These are phyloP conservation scores for Pteromalus puparum DNA, from an alignment of 1,140 invertebrate species.

Conservation along the genomic window DNA sequence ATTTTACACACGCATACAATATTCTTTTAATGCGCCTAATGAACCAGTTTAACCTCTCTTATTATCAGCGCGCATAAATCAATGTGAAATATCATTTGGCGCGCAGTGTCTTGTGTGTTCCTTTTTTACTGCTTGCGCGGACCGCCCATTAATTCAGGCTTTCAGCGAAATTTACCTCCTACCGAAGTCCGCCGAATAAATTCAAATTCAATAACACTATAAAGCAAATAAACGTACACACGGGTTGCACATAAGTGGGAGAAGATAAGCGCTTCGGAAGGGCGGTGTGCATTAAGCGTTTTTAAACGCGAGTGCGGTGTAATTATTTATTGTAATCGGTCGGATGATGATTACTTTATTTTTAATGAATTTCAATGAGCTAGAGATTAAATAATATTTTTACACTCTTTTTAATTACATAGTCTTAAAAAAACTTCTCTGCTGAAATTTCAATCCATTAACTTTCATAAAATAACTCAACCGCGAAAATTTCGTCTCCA, in stretches of 20 bases:
- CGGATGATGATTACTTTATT: too few relatives aligned
- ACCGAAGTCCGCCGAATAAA: slow-evolving; percentile 29
- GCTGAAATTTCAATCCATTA: too few relatives aligned
- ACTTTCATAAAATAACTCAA: too few relatives aligned
- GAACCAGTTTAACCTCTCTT: slow-evolving; percentile 35
- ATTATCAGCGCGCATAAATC: slow-evolving; percentile 36
- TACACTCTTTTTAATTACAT: too few relatives aligned
- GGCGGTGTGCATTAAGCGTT: slow-evolving; percentile 4
- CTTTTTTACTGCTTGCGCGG: not conserved
- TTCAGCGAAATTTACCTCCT: slow-evolving; percentile 38
- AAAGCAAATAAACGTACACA: slow-evolving; percentile 25
- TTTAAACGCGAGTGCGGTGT: slow-evolving; percentile 10
- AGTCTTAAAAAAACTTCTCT: too few relatives aligned
- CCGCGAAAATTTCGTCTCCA: too few relatives aligned
- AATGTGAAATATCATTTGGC: slow-evolving; percentile 38
- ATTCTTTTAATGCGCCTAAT: slow-evolving; percentile 39
- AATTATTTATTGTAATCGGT: slow-evolving; percentile 10
- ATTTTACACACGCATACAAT: not conserved
- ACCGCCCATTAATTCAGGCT: slow-evolving; percentile 36
- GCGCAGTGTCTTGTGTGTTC: not conserved
- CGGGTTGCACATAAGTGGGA: too few relatives aligned
- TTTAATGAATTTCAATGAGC: too few relatives aligned
- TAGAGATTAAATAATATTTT: too few relatives aligned
- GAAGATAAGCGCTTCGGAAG: too few relatives aligned
- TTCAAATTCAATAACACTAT: slow-evolving; percentile 47